These are phyloP conservation scores for Sinocyclocheilus rhinocerous DNA, from an alignment of 2,113 vertebrate genomes.

Conservation along the genomic window DNA sequence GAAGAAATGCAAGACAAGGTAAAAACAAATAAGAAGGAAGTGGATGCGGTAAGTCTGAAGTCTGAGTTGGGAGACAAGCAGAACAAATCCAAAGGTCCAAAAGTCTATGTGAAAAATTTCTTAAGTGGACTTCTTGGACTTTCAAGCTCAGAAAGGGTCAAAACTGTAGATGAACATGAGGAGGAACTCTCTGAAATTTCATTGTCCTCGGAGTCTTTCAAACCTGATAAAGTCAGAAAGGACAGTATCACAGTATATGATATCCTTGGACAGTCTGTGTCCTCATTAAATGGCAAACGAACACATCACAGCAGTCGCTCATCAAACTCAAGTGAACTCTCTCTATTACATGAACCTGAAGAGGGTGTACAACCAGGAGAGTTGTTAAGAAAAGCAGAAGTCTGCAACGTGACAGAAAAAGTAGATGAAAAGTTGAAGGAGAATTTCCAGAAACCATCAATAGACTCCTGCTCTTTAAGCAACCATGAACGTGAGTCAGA, in stretches of 20 bases:
- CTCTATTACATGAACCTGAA: conserved; percentile 19
- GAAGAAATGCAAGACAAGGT: background rate
- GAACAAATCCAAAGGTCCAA: conserved; percentile 24
- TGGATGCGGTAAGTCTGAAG: background rate
- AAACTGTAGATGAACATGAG: conserved; percentile 1
- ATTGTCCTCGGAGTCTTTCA: conserved; percentile 27
- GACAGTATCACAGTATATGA: conserved; percentile 51
- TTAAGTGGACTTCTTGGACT: conserved; percentile 32
- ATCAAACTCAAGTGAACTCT: conserved; percentile 68
- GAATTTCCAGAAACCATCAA: conserved; percentile 55
- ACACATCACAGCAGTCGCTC: conserved; percentile 67
- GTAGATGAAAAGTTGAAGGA: conserved; percentile 52
- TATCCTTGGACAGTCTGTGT: conserved; percentile 56
- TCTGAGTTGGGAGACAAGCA: background rate
- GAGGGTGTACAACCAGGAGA: background rate
- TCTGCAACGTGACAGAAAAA: conserved; percentile 17
- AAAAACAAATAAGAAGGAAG: background rate
- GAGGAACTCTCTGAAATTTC: background rate
- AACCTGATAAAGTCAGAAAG: background rate
- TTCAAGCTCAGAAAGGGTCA: background rate
- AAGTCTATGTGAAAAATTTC: conserved; percentile 56
- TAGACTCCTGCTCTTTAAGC: conserved; percentile 64
- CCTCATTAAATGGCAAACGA: conserved; percentile 59
- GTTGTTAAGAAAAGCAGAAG: background rate
- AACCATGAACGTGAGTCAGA: conserved; percentile 55